Base-by-base conservation (phyloP, 2,797 vertebrate species). In the Lithobates sylvaticus region DNA sequence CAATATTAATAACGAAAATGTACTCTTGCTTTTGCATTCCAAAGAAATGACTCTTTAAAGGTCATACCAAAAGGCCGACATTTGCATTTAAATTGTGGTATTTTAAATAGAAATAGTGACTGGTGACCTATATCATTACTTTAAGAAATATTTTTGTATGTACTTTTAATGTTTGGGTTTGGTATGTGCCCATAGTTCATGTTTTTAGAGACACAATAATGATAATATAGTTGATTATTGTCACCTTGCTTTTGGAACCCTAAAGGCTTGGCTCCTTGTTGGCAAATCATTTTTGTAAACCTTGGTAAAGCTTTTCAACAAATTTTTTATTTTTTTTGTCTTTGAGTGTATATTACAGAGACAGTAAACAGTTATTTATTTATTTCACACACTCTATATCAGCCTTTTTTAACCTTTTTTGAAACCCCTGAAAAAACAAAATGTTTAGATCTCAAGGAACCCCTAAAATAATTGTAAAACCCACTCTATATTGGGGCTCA, bases 11-110 rank as follows among this genome's bases (percentile, higher is more conserved):
- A 90, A 76, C 88, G 81, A 91, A 90, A 93, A 92, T 91, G 89
- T 92, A 91, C 86, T 91, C 88, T 90, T 91, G 89, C 87, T 90
- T 89, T 91, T 92, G 79, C 78, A 89, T 93, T 92, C 91, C 88
- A 90, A 61, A 91, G 77, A 93, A 93, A 93, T 88, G 84, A 91
- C 82, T 93, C 84, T 89, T 92, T 92, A 95, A 94, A 95, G 93
- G 91, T 93, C 91, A 93, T 74, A 61, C 90, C 89, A 91, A 95
- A 94, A 94, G 94, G 92, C 90, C 91, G 92, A 88, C 78, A 94
- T 95, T 94, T 95, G 93, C 94, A 94, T 95, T 94, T 95, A 95
- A 95, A 95, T 95, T 72, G 91, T 91, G 92, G 91, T 92, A 91
- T 93, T 94, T 93, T 92, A 91, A 90, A 91, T 89, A 91, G 91